A percentile compares a stretch with the other conserved stretches of the same genome.
These are phyloP conservation scores for Bombus sibiricus DNA, from an alignment of 1,140 invertebrate species.

Conservation along the genomic window DNA sequence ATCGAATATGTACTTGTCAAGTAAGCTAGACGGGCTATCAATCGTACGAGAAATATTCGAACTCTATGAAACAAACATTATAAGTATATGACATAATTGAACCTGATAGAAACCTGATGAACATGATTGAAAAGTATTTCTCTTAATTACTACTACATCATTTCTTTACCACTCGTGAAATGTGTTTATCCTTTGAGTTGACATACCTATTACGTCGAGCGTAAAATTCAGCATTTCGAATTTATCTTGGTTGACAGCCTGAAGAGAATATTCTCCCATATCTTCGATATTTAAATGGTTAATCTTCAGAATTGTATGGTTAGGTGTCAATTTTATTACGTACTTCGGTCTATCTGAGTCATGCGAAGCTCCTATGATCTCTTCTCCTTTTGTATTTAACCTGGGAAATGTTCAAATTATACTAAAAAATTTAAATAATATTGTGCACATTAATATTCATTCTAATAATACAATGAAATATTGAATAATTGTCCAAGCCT, in stretches of 20 bases:
- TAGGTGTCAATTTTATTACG: constrained; percentile 29
- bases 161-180: too few species aligned
- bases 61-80: too few species aligned
- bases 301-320: constrained; percentile 59
- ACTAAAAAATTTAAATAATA: background rate
- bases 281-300: constrained; percentile 61
- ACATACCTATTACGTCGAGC: constrained; percentile 67
- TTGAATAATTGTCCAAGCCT: too few species aligned
- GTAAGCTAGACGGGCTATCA: too few species aligned
- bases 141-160: too few species aligned
- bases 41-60: too few species aligned
- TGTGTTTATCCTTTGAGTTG: background rate
- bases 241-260: constrained; percentile 61
- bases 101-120: too few species aligned
- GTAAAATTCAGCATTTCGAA: constrained; percentile 67
- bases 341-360: constrained; percentile 33
- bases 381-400: constrained; percentile 65
- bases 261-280: constrained; percentile 67
- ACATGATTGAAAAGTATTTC: too few species aligned
- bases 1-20: too few species aligned
- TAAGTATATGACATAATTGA: too few species aligned
- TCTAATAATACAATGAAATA: too few species aligned
- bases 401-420: constrained; percentile 47
- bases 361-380: constrained; percentile 52
- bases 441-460: too few species aligned